Percentiles rank a stretch among this genome's conserved stretches.
Evolutionary conservation across 1,140 invertebrate genomes (phyloP).

Genomic region (Acyrthosiphon pisum): DNA sequence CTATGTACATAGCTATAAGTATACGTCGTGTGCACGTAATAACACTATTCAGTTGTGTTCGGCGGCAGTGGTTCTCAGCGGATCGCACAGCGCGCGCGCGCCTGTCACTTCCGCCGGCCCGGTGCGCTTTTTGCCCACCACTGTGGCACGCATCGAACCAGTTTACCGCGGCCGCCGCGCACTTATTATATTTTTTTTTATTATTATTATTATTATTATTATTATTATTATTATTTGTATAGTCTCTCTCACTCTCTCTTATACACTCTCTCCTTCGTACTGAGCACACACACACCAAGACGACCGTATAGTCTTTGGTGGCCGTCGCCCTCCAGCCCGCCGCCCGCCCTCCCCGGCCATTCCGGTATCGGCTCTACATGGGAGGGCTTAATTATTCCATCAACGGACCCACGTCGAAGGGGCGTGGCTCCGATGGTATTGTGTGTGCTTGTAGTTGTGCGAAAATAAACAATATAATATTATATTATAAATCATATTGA

Average conservation of each 20-base stretch:
- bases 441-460: not conserved
- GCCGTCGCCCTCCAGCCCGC: slow-evolving; percentile 12
- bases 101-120: not conserved
- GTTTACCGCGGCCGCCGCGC: slow-evolving; percentile 23
- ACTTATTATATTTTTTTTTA: slow-evolving; percentile 42
- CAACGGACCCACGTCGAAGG: slow-evolving; percentile 58
- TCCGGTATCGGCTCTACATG: slow-evolving; percentile 57
- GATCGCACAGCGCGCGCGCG: not conserved
- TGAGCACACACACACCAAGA: not conserved
- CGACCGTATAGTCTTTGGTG: slow-evolving; percentile 43
- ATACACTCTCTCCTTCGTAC: not conserved
- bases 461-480: slow-evolving; percentile 58
- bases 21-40: slow-evolving; percentile 2
- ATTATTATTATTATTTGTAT: not conserved
- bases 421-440: slow-evolving; percentile 47
- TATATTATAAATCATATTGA: slow-evolving; percentile 57
- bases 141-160: slow-evolving; percentile 25
- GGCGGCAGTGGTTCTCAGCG: slow-evolving; percentile 40
- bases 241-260: not conserved
- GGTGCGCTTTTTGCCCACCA: not conserved
- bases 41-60: not conserved
- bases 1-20: slow-evolving; percentile 1
- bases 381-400: slow-evolving; percentile 59
- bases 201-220: slow-evolving; percentile 7
- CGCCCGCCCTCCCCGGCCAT: slow-evolving; percentile 49